Percentiles rank a stretch among this genome's conserved stretches.
These are phyloP conservation scores for Sebastes miniatus DNA, from an alignment of 2,797 vertebrate species.

Conservation along the genomic window DNA sequence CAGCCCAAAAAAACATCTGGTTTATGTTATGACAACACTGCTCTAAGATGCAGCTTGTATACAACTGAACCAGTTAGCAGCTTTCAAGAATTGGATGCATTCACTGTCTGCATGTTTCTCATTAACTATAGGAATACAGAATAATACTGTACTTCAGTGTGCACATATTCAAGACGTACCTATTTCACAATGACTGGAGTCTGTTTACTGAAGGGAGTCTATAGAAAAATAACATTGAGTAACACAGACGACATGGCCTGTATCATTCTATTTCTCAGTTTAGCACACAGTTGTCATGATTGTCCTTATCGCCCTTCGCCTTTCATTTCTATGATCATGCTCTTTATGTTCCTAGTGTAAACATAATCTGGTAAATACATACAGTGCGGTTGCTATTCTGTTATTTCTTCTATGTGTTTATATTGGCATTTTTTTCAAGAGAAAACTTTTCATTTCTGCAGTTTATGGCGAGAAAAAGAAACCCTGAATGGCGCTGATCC, in stretches of 20 bases:
- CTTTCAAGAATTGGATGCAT: constrained; percentile 50
- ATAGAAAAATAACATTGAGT: neutral
- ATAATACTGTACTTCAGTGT: constrained; percentile 24
- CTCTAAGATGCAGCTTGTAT: constrained; percentile 55
- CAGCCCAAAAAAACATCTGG: constrained; percentile 63
- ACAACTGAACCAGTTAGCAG: constrained; percentile 56
- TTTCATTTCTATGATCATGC: neutral
- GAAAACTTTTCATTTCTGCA: neutral
- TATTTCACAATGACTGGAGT: constrained; percentile 12
- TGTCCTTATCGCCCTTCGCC: neutral
- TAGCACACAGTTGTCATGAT: neutral
- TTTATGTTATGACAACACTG: constrained; percentile 68
- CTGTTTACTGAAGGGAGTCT: constrained; percentile 10
- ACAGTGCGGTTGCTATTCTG: neutral
- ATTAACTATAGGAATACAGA: constrained; percentile 38
- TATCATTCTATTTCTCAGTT: neutral
- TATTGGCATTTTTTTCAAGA: neutral
- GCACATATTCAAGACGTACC: constrained; percentile 28
- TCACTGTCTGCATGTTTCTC: constrained; percentile 55
- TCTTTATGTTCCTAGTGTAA: neutral
- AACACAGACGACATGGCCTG: neutral
- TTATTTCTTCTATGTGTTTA: neutral
- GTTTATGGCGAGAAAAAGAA: neutral
- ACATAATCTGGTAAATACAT: neutral
- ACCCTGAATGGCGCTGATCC: neutral